Evolutionary conservation across 2,113 vertebrate species (phyloP).

Genomic region (Prunella himalayana): DNA sequence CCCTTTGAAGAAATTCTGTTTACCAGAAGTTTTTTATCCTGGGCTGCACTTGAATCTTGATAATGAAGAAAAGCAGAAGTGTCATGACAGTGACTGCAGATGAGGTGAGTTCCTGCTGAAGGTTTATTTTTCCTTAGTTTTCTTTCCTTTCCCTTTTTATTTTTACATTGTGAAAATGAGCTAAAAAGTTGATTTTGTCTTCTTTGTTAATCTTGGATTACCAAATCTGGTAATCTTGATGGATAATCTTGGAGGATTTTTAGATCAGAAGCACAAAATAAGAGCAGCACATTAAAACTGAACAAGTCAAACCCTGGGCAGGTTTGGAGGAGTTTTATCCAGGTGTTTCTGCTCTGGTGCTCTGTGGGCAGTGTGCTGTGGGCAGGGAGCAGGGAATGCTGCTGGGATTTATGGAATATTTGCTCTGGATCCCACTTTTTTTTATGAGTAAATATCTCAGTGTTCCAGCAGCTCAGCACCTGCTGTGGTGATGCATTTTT

Average conservation of each 20-base stretch:
- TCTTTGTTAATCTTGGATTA: neutral
- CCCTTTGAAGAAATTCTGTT: neutral
- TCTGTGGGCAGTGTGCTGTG: neutral
- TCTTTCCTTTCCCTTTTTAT: neutral
- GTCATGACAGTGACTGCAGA: constrained; percentile 82
- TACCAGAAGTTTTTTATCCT: neutral
- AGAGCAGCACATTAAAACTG: neutral
- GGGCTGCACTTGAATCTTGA: neutral
- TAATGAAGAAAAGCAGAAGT: constrained; percentile 93
- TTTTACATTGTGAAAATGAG: neutral
- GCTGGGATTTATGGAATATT: neutral
- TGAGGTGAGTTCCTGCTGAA: constrained; percentile 73
- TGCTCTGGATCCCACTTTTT: neutral
- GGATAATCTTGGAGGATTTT: neutral
- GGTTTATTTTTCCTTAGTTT: neutral
- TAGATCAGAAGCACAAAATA: neutral
- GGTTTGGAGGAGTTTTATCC: neutral
- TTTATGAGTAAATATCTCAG: too few species aligned
- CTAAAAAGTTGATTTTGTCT: neutral
- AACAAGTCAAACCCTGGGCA: fast-evolving
- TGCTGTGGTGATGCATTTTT: neutral
- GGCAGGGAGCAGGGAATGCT: neutral
- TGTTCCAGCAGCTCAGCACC: neutral
- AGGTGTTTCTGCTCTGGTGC: fast-evolving
- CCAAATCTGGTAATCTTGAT: too few species aligned